Conservation (phyloP, 2,113 vertebrate genomes). For the Trogon melanurus region DNA sequence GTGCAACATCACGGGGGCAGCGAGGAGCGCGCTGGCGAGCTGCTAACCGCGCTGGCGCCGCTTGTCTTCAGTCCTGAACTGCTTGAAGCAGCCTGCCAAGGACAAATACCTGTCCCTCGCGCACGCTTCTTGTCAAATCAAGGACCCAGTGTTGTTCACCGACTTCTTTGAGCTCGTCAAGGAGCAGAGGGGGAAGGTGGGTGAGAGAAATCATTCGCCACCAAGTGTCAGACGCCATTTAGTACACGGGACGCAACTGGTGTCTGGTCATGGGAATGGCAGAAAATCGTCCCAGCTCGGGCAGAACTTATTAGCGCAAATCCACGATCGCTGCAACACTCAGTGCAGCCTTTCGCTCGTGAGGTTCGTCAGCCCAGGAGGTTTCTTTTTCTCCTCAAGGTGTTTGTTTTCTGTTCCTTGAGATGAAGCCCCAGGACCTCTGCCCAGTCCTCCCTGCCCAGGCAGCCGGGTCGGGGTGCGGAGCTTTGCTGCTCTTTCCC, state of each 20-base stretch:
- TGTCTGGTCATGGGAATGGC: neutral
- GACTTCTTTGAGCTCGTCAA: neutral
- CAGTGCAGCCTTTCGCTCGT: accelerated
- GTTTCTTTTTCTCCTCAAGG: neutral
- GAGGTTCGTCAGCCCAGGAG: neutral
- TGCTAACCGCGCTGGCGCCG: accelerated
- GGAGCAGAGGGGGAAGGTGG: neutral
- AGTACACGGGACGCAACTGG: neutral
- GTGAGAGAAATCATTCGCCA: neutral
- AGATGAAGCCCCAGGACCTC: neutral
- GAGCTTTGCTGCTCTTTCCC: neutral
- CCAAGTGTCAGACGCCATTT: neutral
- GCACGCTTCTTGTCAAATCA: neutral
- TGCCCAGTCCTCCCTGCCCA: neutral
- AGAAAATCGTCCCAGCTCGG: neutral
- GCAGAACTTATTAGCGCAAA: neutral
- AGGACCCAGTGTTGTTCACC: neutral
- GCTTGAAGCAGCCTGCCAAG: neutral
- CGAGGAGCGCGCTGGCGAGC: neutral
- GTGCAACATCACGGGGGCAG: neutral
- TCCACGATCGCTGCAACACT: accelerated
- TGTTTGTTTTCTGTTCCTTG: neutral
- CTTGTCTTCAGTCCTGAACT: neutral
- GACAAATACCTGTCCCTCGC: neutral
- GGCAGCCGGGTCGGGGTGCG: accelerated